These are phyloP conservation scores for Atta texana DNA, from an alignment of 1,140 invertebrate genomes.

Conservation along the genomic window DNA sequence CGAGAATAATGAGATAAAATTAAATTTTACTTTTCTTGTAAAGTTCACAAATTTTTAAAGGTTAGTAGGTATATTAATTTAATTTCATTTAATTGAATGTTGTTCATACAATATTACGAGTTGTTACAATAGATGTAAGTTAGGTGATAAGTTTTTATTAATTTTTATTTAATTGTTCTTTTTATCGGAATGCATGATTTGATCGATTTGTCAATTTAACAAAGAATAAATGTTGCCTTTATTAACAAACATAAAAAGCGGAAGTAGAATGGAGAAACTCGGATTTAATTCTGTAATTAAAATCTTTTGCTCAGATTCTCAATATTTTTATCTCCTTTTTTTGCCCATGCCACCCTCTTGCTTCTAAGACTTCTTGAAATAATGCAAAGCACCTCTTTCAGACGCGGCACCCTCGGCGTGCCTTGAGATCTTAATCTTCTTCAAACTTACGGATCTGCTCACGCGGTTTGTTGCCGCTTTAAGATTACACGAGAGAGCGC, in stretches of 20 bases:
- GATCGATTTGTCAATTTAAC: conserved; percentile 20
- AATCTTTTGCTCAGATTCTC: conserved; percentile 62
- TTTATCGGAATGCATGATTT: background rate
- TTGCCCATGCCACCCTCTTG: conserved; percentile 11
- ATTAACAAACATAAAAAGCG: conserved; percentile 61
- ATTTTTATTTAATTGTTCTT: background rate
- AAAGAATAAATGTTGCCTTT: conserved; percentile 33
- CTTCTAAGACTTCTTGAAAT: conserved; percentile 72
- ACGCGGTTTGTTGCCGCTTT: conserved; percentile 68
- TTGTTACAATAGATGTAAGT: background rate
- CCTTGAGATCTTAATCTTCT: conserved; percentile 71
- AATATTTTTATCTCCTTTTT: conserved; percentile 30
- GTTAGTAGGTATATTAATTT: background rate
- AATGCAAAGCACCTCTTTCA: conserved; percentile 77
- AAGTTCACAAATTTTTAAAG: background rate
- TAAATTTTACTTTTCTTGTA: background rate
- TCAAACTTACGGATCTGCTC: conserved; percentile 53
- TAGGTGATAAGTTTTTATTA: background rate
- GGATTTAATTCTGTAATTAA: conserved; percentile 75
- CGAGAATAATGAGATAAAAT: background rate
- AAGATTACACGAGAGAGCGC: conserved; percentile 65
- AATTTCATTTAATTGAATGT: background rate
- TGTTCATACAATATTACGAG: background rate
- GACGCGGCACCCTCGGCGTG: conserved; percentile 60
- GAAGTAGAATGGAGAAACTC: conserved; percentile 64